Base-by-base conservation (phyloP, 2,888 invertebrate genomes). In the Autographa gamma region DNA sequence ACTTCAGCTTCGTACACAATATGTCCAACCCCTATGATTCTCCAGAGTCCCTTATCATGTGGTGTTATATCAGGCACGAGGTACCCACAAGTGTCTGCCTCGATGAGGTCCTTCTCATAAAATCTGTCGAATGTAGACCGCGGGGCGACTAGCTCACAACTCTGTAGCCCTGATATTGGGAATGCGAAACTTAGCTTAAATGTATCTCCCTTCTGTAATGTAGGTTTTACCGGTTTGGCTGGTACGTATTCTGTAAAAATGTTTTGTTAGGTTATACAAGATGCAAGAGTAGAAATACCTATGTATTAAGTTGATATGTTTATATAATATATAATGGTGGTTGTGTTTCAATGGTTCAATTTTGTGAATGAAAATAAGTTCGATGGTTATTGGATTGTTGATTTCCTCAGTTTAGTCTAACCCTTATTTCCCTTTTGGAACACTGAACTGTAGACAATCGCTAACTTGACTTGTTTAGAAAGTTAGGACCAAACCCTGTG, bases 121-220 rank as follows among this genome's bases (percentile, higher is more conserved):
- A 84, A 89, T 73, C 92, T 88, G 79, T 95, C 95, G 59, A 84
- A 88, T 1, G 90, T 85, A 0, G 90, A 80, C 9, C 64, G 72
- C 0, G 95, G 93, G 0, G 89, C 88, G 0, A 76, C 77, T 0
- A 95, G 79, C 54, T 95, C 90, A 59, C 95, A 95, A 5, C 85
- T 90, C 48, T 87, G 79, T 2, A 95, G 66, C 13, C 87, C 31
- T 0, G 76, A 64, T 16, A 94, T 84, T 0, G 92, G 87, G 52
- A 90, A 90, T 0, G 89, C 87, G 75, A 94, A 91, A 16, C 89
- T 85, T 2, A 92, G 71, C 9, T 80, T 71, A n/a, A 93, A 88
- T 0, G 85, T 83, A 0, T 87, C 88, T 0, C 93, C 94, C 2
- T 69, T n/a, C 0, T 58, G 69, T 2, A 92, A 54, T 3, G 18